These are phyloP conservation scores for Phoxinus phoxinus DNA, from an alignment of 2,113 vertebrate genomes.

Conservation along the genomic window DNA sequence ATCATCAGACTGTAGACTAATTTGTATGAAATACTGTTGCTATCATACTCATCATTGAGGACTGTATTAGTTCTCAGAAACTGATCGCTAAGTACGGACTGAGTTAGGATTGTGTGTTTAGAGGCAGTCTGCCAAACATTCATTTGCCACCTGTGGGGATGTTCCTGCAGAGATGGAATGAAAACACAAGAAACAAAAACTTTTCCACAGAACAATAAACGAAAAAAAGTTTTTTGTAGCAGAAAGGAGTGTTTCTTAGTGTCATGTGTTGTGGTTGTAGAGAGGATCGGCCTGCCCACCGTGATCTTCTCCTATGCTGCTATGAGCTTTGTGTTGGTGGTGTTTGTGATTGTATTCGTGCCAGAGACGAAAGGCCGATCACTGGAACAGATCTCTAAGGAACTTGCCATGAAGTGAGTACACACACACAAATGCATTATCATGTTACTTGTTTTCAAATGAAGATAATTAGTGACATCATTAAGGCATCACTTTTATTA, in stretches of 20 bases:
- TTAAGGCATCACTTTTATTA: too few species aligned
- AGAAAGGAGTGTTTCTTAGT: background rate
- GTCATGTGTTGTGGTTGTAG: conserved; percentile 68
- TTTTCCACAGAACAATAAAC: conserved; percentile 1
- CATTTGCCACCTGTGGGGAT: conserved; percentile 16
- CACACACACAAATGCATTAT: background rate
- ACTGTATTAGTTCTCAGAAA: background rate
- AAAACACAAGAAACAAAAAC: conserved; percentile 14
- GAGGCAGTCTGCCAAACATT: conserved; percentile 17
- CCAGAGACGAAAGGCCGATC: conserved; percentile 91
- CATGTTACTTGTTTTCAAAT: background rate
- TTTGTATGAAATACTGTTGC: too few species aligned
- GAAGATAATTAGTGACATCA: background rate
- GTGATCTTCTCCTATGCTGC: conserved; percentile 89
- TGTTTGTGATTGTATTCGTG: conserved; percentile 87
- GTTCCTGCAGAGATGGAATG: conserved; percentile 19
- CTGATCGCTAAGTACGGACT: background rate
- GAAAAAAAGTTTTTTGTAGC: background rate
- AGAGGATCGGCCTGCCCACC: conserved; percentile 85
- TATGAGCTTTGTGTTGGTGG: conserved; percentile 86
- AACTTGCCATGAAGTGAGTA: conserved; percentile 89
- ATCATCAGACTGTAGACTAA: too few species aligned
- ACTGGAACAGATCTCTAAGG: conserved; percentile 92
- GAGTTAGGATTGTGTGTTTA: conserved; percentile 19
- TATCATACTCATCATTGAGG: too few species aligned